phyloP scores from a whole-genome alignment of 92 coral and sea anemone species.

The Meandrina meandrites region DNA sequence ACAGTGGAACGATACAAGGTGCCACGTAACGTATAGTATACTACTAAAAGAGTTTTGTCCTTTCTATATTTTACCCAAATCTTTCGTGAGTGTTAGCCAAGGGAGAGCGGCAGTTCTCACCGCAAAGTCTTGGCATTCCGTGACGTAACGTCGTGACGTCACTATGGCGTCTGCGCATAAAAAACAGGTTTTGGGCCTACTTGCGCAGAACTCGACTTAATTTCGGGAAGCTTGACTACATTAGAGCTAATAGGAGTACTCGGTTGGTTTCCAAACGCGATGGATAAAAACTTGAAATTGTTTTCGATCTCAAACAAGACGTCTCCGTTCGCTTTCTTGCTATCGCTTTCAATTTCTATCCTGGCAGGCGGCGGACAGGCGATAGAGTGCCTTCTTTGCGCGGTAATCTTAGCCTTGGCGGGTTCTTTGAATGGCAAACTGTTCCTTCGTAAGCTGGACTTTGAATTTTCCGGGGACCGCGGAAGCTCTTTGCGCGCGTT shows the following conservation, averaged over 20 bases:
- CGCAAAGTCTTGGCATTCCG: neutral
- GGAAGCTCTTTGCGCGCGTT: neutral
- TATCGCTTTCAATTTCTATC: neutral
- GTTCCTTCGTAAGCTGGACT: neutral
- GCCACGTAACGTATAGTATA: too few species aligned
- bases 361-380: neutral
- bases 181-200: neutral
- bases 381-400: neutral
- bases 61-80: too few species aligned
- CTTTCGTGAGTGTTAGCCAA: neutral
- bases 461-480: neutral
- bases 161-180: slow-evolving; percentile 22
- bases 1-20: too few species aligned
- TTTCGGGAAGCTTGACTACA: neutral
- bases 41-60: too few species aligned
- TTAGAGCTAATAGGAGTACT: neutral
- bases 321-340: neutral
- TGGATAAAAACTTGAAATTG: slow-evolving; percentile 15
- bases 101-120: neutral
- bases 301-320: neutral
- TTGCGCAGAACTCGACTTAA: neutral
- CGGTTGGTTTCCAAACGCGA: neutral
- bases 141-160: slow-evolving; percentile 23
- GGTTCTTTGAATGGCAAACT: neutral
- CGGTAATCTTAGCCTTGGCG: neutral